A percentile compares a stretch with the other conserved stretches of the same genome.
Evolutionary conservation across 2,797 vertebrate genomes (phyloP).

Genomic region (Sebastes itinus): DNA sequence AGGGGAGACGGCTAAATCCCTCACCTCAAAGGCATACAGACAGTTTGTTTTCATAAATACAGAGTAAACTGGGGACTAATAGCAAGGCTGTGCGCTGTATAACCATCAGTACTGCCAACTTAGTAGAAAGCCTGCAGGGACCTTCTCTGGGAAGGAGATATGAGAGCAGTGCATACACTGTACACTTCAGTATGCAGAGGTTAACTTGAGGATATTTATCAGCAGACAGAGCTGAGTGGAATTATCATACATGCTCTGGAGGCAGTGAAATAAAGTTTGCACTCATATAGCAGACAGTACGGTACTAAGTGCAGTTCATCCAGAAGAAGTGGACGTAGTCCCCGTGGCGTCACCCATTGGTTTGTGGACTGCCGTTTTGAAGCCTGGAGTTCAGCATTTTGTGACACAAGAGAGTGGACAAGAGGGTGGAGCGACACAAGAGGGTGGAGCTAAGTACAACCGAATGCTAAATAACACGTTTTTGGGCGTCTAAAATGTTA

Average conservation of each 20-base stretch:
- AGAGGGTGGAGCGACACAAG: too few species aligned
- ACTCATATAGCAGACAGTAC: not conserved
- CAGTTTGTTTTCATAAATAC: slow-evolving; percentile 28
- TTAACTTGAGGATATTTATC: slow-evolving; percentile 43
- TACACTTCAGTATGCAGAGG: slow-evolving; percentile 22
- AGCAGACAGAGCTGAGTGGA: not conserved
- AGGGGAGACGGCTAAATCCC: slow-evolving; percentile 1
- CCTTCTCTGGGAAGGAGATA: slow-evolving; percentile 12
- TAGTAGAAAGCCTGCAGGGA: slow-evolving; percentile 16
- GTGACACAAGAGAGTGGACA: too few species aligned
- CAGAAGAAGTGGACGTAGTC: too few species aligned
- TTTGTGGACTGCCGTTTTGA: too few species aligned
- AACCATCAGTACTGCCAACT: slow-evolving; percentile 9
- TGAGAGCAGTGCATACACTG: not conserved
- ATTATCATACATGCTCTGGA: not conserved
- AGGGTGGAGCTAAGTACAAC: too few species aligned
- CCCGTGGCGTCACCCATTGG: too few species aligned
- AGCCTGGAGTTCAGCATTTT: too few species aligned
- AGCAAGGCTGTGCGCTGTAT: slow-evolving; percentile 6
- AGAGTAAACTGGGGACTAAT: slow-evolving; percentile 3
- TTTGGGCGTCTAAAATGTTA: too few species aligned
- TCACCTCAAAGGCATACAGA: not conserved
- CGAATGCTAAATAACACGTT: accelerated
- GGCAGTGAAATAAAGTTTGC: not conserved
- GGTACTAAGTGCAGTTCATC: not conserved